These are phyloP conservation scores for Zaprionus bogoriensis DNA, from an alignment of 2,888 invertebrate species.

Conservation along the genomic window DNA sequence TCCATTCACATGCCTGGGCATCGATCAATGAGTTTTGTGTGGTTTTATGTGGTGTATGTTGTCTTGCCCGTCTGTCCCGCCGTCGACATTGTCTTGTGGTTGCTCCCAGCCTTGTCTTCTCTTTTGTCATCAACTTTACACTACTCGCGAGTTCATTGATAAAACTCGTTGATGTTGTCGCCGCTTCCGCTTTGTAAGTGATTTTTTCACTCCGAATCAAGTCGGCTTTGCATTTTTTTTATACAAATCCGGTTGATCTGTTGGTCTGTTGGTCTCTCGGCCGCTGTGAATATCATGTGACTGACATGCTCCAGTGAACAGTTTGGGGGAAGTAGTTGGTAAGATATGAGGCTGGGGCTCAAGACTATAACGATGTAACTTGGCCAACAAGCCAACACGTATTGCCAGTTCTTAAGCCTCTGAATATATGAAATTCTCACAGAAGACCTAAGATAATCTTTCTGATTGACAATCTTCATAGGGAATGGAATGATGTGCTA, in stretches of 20 bases:
- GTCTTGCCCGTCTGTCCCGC: slow-evolving; percentile 17
- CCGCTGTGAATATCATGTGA: slow-evolving; percentile 57
- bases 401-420: background rate
- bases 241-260: slow-evolving; percentile 56
- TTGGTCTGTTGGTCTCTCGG: slow-evolving; percentile 9
- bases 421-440: too few relatives aligned
- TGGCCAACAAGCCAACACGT: background rate
- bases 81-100: slow-evolving; percentile 42
- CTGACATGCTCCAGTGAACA: slow-evolving; percentile 51
- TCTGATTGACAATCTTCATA: too few relatives aligned
- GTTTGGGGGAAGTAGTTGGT: slow-evolving; percentile 31
- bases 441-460: too few relatives aligned
- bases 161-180: slow-evolving; percentile 62
- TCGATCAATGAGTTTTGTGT: slow-evolving; percentile 61
- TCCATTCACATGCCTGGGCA: slow-evolving; percentile 17
- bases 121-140: slow-evolving; percentile 55
- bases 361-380: background rate
- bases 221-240: slow-evolving; percentile 24
- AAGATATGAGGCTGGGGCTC: slow-evolving; percentile 13
- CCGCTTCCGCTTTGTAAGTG: slow-evolving; percentile 71
- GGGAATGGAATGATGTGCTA: too few relatives aligned
- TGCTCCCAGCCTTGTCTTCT: slow-evolving; percentile 37
- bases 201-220: slow-evolving; percentile 50
- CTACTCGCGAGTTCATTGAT: slow-evolving; percentile 62
- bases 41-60: slow-evolving; percentile 58